Base-by-base conservation (phyloP, 2,888 invertebrate genomes). In the Drosophila borealis region DNA sequence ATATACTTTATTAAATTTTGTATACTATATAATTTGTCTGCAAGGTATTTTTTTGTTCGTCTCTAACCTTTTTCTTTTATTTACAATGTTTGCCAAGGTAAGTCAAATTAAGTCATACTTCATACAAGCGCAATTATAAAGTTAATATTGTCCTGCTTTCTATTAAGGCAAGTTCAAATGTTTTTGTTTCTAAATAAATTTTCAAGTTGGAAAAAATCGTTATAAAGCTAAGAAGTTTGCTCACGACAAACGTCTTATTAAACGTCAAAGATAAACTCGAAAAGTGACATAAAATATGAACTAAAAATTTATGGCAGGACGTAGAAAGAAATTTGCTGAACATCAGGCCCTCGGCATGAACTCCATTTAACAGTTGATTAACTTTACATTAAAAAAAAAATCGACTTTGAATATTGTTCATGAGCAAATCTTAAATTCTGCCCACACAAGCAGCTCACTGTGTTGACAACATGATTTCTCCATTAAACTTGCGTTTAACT, bases 301-400 rank as follows among this genome's bases (percentile, higher is more conserved):
- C 29, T 14, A 4, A 34, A 21, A 11, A 13, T 48, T 17, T 56
- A 57, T 51, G 21, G 29, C 37, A 11, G 8, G 17, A n/a, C 37
- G 5, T 29, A 10, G n/a, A 37, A 29, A 39, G 3, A 17, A 37
- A 8, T 37, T 37, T 49, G 36, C 17, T 11, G 17, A 50, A 1
- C 19, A 11, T 6, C 2, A 33, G 14, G 11, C 13, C 36, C 6
- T 14, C 45, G 29, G 17, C 17, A 9, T n/a, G 17, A 48, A 63
- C 36, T 44, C 49, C 37, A 44, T 64, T 64, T 64, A 37, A 50
- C 64, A 50, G 42, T 50, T 37, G 44, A 64, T 50, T 64, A 64
- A 50, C 44, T 50, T 33, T 2, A 19, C 29, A 64, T 41, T 9
- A 53, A 53, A 44, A 14, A 44, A 14, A 29, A 36, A 44, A 21